Percentiles rank a stretch among this genome's conserved stretches.
phyloP scores from a whole-genome alignment of 2,797 vertebrate species.

The Rhynchonycteris naso region DNA sequence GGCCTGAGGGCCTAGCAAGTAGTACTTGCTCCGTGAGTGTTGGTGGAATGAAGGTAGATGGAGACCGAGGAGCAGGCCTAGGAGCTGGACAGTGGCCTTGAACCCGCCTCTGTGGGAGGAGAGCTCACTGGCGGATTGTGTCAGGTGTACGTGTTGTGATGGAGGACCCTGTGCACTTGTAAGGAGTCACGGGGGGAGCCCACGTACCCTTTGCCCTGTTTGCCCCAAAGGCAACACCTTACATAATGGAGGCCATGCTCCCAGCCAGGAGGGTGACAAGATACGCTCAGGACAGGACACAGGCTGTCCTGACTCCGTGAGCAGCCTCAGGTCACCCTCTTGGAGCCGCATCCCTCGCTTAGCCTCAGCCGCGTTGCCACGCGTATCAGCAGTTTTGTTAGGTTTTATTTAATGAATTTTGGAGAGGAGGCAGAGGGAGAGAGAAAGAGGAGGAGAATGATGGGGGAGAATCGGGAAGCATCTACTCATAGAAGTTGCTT shows the following conservation, averaged over 20 bases:
- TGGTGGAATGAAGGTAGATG: not conserved
- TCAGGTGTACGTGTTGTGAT: not conserved
- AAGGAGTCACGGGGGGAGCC: not conserved
- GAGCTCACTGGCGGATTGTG: not conserved
- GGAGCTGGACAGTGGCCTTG: not conserved
- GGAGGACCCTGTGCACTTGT: too few species aligned
- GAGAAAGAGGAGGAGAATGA: too few species aligned
- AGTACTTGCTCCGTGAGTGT: too few species aligned
- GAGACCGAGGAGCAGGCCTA: not conserved
- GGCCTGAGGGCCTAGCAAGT: not conserved
- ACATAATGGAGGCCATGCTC: not conserved
- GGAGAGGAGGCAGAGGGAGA: too few species aligned
- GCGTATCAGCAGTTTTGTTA: fast-evolving
- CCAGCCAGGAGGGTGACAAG: not conserved
- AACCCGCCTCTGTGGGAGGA: not conserved
- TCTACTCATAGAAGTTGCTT: too few species aligned
- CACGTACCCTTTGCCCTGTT: too few species aligned
- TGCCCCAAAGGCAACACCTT: not conserved
- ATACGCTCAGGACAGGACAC: not conserved
- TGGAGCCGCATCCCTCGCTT: not conserved
- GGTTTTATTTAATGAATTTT: too few species aligned
- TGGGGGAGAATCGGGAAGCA: too few species aligned
- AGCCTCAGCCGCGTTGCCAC: fast-evolving
- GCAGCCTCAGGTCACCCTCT: too few species aligned
- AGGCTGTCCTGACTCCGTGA: not conserved